A percentile compares a stretch with the other conserved stretches of the same genome.
Evolutionary conservation across 2,113 vertebrate species (phyloP).

Genomic region (Neoarius graeffei): DNA sequence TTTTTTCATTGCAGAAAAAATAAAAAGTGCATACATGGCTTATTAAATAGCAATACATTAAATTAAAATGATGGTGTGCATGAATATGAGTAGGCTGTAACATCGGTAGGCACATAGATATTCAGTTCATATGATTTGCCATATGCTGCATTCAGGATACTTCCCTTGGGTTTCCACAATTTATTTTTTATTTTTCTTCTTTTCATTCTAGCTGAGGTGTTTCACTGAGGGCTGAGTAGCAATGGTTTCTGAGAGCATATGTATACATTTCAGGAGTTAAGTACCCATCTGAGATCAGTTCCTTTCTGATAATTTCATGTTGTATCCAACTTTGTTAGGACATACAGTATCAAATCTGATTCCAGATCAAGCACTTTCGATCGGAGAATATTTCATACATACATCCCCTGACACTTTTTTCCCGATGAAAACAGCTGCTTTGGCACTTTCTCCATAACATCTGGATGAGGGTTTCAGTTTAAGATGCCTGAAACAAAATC

Average conservation of each 20-base stretch:
- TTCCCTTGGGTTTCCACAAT: slow-evolving; percentile 56
- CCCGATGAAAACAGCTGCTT: slow-evolving; percentile 71
- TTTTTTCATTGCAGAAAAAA: slow-evolving; percentile 74
- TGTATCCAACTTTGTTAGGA: not conserved
- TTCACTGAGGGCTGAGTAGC: slow-evolving; percentile 47
- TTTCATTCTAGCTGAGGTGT: slow-evolving; percentile 50
- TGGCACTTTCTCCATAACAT: slow-evolving; percentile 72
- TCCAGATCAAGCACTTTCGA: slow-evolving; percentile 1
- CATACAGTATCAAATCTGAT: not conserved
- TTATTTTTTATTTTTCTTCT: slow-evolving; percentile 18
- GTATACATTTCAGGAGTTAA: not conserved
- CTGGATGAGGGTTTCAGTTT: slow-evolving; percentile 62
- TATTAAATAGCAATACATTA: slow-evolving; percentile 90
- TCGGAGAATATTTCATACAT: not conserved
- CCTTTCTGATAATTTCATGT: not conserved
- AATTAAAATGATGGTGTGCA: slow-evolving; percentile 83
- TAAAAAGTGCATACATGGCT: slow-evolving; percentile 90
- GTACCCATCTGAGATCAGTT: not conserved
- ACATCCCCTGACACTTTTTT: slow-evolving; percentile 3
- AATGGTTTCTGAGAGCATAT: slow-evolving; percentile 1
- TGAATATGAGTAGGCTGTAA: slow-evolving; percentile 86
- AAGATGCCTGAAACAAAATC: slow-evolving; percentile 69
- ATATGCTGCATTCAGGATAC: slow-evolving; percentile 72
- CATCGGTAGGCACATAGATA: slow-evolving; percentile 89
- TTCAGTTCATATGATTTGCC: slow-evolving; percentile 69